Percentiles rank a stretch among this genome's conserved stretches.
Evolutionary conservation across 2,797 vertebrate genomes (phyloP).

Genomic region (Chaetophractus vellerosus): DNA sequence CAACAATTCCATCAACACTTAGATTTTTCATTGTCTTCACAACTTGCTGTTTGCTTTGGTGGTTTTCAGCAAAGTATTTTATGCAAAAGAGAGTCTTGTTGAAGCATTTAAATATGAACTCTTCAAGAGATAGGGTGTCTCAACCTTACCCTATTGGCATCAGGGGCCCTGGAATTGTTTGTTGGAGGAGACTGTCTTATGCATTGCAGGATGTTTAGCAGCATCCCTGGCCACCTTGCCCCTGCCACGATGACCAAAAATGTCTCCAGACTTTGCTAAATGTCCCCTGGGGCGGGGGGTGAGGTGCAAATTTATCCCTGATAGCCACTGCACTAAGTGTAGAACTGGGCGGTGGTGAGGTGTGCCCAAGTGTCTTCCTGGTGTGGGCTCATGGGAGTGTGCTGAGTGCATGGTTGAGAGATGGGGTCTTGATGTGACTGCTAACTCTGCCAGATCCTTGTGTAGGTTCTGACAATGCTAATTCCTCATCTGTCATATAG

Average conservation of each 20-base stretch:
- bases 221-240: background rate
- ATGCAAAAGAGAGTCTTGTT: slow-evolving; percentile 6
- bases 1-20: slow-evolving; percentile 17
- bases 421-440: background rate
- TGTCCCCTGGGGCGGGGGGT: background rate
- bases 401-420: background rate
- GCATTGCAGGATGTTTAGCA: background rate
- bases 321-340: background rate
- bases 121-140: background rate
- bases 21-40: background rate
- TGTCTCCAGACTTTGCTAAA: background rate
- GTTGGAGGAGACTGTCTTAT: background rate
- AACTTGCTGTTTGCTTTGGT: background rate
- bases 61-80: slow-evolving; percentile 43
- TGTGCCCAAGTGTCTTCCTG: background rate
- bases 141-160: background rate
- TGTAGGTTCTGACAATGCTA: background rate
- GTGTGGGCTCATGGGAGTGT: background rate
- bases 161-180: background rate
- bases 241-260: background rate
- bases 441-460: background rate
- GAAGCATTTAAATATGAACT: background rate
- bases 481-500: background rate
- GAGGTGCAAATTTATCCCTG: background rate
- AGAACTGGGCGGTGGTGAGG: background rate